A percentile compares a stretch with the other conserved stretches of the same genome.
phyloP scores from a whole-genome alignment of 2,113 vertebrate genomes.

The Limnothrissa miodon region DNA sequence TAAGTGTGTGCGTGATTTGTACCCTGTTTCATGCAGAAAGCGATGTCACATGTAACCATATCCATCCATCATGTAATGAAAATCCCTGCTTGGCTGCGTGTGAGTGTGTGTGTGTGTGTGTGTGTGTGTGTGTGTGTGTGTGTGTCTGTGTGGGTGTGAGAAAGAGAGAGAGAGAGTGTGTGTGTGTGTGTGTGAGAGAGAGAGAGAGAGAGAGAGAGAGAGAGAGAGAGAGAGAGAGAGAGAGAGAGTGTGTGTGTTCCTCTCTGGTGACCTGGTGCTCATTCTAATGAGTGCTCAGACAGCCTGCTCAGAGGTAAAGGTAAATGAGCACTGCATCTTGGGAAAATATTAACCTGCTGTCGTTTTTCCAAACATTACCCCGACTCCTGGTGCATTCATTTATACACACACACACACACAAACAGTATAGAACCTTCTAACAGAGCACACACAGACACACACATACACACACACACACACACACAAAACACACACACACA shows the following conservation, averaged over 20 bases:
- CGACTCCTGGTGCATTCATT: constrained; percentile 16
- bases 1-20: background rate
- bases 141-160: too few species aligned
- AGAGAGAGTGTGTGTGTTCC: background rate
- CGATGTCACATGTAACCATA: constrained; percentile 4
- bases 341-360: constrained; percentile 8
- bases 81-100: constrained; percentile 14
- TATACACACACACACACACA: constrained; percentile 28
- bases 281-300: constrained; percentile 11
- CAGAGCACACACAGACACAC: background rate
- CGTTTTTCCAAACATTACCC: constrained; percentile 11
- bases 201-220: too few species aligned
- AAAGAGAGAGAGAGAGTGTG: too few species aligned
- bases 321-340: constrained; percentile 4
- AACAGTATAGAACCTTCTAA: background rate
- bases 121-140: too few species aligned
- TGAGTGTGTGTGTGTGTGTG: background rate
- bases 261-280: constrained; percentile 39
- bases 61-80: constrained; percentile 16
- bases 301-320: background rate
- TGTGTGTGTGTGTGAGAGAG: too few species aligned
- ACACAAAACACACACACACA: background rate
- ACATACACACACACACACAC: background rate
- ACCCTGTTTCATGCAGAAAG: background rate
- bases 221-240: too few species aligned